These are phyloP conservation scores for Sclerodermus sp. DNA, from an alignment of 2,888 invertebrate species.

Conservation along the genomic window DNA sequence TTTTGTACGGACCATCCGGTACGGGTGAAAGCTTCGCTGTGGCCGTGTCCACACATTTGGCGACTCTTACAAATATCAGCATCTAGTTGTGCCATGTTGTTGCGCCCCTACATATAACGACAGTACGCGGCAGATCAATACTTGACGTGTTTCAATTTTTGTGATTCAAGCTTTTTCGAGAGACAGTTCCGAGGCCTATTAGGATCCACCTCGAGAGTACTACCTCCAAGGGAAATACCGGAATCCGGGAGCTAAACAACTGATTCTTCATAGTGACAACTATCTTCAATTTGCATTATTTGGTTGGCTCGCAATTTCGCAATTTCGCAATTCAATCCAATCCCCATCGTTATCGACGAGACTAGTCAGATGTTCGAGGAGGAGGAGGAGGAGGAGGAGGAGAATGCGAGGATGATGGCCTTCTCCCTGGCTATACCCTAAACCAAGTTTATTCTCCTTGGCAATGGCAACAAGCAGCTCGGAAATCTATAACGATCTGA, in stretches of 20 bases:
- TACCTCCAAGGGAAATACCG: too few species aligned
- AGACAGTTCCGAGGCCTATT: too few species aligned
- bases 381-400: too few species aligned
- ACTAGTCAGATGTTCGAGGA: constrained; percentile 86
- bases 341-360: constrained; percentile 83
- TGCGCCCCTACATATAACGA: constrained; percentile 90
- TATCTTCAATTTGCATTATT: too few species aligned
- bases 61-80: too few species aligned
- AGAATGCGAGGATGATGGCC: constrained; percentile 81
- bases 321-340: constrained; percentile 72
- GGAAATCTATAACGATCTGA: constrained; percentile 76
- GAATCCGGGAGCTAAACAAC: constrained; percentile 70
- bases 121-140: constrained; percentile 84
- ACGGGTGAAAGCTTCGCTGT: constrained; percentile 86
- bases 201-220: too few species aligned
- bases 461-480: constrained; percentile 86
- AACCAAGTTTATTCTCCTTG: constrained; percentile 79
- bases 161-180: too few species aligned
- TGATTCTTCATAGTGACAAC: constrained; percentile 77
- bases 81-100: too few species aligned
- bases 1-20: constrained; percentile 81
- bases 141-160: too few species aligned
- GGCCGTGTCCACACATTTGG: too few species aligned
- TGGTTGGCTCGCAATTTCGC: too few species aligned
- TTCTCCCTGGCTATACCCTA: constrained; percentile 71